Evolutionary conservation across 2,113 vertebrate species (phyloP), one percentile per base, ranked within the genome.

Genomic region (Sinocyclocheilus rhinocerous): DNA sequence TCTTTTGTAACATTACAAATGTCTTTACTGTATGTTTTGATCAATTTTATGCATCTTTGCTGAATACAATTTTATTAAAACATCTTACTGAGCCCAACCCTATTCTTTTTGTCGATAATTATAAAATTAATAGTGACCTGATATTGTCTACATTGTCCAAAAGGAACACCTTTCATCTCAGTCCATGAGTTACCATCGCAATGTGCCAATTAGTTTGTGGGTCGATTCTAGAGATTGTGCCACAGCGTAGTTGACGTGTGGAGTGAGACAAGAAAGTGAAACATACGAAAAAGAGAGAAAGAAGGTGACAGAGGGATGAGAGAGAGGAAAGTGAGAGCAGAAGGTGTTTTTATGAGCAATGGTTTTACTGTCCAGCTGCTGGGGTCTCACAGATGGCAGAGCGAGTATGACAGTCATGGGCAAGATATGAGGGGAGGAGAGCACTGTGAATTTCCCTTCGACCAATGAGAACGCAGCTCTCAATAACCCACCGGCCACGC

Each of bases 291-390:
- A 78, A 61, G 76, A 75, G 69, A 81, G 69, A 76, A 57, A 67
- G 69, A 36, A 79, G 16, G 45, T 78, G 65, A 81, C 67, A 61
- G 67, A 50, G 57, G 45, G 70, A 76, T 18, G 67, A 80, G 81
- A 73, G 65, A 83, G 18, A n/a, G 20, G 13, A 70, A 48, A 65
- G 65, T 75, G 50, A 36, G 83, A 84, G 86, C 65, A 69, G 75
- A 84, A 77, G 65, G 81, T 33, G 72, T 57, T 82, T 76, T 22
- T 79, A 78, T 87, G 83, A 76, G 77, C 29, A 87, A 90, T 81
- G 75, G 84, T 82, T 33, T 87, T 85, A 84, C 87, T 70, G 70
- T 65, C 59, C 63, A 85, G 87, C 87, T 88, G 87, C 77, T 85
- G 87, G 85, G 59, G 75, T 75, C 20, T 67, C 69, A 87, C 81